Percentiles rank a stretch among this genome's conserved stretches.
Evolutionary conservation across 1,140 invertebrate genomes (phyloP).

Genomic region (Sinonovacula constricta): DNA sequence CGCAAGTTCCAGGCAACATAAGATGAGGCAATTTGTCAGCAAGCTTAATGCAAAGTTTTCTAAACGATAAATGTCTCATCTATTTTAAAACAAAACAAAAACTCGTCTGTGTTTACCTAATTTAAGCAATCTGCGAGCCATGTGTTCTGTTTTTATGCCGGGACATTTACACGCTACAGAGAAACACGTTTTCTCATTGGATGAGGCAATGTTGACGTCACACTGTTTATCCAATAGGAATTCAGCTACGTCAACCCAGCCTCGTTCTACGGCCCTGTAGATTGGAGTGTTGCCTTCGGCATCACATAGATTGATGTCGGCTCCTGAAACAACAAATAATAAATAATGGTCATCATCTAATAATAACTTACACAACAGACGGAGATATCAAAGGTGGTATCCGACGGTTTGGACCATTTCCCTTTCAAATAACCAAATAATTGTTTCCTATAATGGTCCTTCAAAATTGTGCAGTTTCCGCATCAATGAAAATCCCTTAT

Average conservation of each 20-base stretch:
- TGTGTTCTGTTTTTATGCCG: slow-evolving; percentile 10
- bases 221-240: slow-evolving; percentile 34
- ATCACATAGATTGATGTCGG: slow-evolving; percentile 25
- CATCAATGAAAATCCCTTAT: too few species aligned
- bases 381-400: too few species aligned
- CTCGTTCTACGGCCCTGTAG: slow-evolving; percentile 19
- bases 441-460: too few species aligned
- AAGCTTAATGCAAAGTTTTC: not conserved
- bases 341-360: too few species aligned
- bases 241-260: slow-evolving; percentile 27
- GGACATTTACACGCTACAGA: slow-evolving; percentile 36
- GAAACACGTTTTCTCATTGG: slow-evolving; percentile 44
- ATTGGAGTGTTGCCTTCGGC: slow-evolving; percentile 9
- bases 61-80: not conserved
- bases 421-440: too few species aligned
- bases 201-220: slow-evolving; percentile 41
- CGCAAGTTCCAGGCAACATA: not conserved
- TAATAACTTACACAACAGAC: too few species aligned
- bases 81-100: not conserved
- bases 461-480: too few species aligned
- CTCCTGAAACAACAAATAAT: slow-evolving; percentile 9
- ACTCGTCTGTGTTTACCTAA: slow-evolving; percentile 2
- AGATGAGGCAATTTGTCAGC: not conserved
- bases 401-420: too few species aligned
- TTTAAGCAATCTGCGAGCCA: slow-evolving; percentile 23